Conservation (phyloP, 2,113 vertebrate genomes). For the Gavia stellata region DNA sequence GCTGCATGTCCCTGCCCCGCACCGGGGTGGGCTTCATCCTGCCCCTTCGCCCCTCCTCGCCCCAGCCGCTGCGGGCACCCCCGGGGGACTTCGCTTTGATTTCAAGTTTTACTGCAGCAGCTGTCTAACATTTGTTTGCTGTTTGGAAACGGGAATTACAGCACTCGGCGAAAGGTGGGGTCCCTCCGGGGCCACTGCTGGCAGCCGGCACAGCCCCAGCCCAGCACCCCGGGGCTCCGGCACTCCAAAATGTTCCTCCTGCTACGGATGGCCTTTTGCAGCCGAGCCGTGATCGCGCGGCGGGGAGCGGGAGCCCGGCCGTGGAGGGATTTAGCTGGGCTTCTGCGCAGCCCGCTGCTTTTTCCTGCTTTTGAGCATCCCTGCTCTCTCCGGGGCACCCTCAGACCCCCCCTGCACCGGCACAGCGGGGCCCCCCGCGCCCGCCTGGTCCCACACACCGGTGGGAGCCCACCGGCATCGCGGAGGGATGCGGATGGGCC, state of each 20-base stretch:
- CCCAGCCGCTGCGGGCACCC: not conserved
- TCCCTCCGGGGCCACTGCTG: not conserved
- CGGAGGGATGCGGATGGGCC: not conserved
- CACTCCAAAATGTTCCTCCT: not conserved
- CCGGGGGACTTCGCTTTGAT: not conserved
- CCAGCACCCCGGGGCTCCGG: not conserved
- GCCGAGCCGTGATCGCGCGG: accelerated
- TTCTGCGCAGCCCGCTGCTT: not conserved
- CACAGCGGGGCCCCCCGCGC: not conserved
- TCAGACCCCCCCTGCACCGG: not conserved
- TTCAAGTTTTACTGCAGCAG: not conserved
- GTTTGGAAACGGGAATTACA: not conserved
- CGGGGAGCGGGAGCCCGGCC: accelerated
- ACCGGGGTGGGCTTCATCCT: not conserved
- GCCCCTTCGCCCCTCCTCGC: not conserved
- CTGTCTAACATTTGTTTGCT: not conserved
- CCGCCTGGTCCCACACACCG: accelerated
- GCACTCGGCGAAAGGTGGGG: not conserved
- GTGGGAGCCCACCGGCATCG: accelerated
- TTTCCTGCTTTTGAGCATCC: not conserved
- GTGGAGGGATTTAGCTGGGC: not conserved
- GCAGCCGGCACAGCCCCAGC: not conserved
- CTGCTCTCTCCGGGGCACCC: not conserved
- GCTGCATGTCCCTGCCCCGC: accelerated
- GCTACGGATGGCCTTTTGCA: not conserved